A percentile compares a stretch with the other conserved stretches of the same genome.
Conservation (phyloP, 2,113 vertebrate species). For the Aegotheles bennettii region DNA sequence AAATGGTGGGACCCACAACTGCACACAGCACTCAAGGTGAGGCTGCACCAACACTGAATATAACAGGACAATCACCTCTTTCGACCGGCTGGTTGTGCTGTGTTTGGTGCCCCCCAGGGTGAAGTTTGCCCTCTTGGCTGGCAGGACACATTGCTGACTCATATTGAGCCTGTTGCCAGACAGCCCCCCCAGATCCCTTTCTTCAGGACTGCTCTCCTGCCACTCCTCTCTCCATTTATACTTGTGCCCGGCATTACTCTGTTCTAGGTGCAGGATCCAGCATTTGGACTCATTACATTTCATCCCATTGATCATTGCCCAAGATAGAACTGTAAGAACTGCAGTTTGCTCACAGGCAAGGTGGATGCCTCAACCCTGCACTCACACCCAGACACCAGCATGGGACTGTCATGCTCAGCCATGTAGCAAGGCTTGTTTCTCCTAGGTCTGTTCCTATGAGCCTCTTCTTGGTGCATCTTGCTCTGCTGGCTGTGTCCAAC, state of each 20-base stretch:
- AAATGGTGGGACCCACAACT: too few species aligned
- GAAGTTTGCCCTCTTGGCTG: too few species aligned
- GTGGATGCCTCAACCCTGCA: neutral
- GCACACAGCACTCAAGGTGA: too few species aligned
- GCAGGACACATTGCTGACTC: too few species aligned
- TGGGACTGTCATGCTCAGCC: neutral
- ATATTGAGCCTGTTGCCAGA: neutral
- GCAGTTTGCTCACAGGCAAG: neutral
- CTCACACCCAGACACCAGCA: neutral
- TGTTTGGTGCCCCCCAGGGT: too few species aligned
- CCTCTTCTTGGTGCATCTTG: neutral
- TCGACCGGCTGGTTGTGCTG: too few species aligned
- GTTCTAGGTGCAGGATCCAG: neutral
- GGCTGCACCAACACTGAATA: too few species aligned
- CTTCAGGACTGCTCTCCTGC: neutral
- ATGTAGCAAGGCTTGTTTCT: neutral
- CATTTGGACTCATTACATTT: neutral
- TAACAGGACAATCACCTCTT: too few species aligned
- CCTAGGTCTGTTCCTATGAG: neutral
- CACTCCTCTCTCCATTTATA: rapidly evolving
- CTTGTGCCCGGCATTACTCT: neutral
- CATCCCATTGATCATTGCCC: neutral
- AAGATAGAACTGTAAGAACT: neutral
- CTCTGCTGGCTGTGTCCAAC: neutral
- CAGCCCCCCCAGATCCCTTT: neutral